Evolutionary conservation across 2,888 invertebrate species (phyloP), one percentile per base, ranked within the genome.

Genomic region (Silvanus unidentatus): DNA sequence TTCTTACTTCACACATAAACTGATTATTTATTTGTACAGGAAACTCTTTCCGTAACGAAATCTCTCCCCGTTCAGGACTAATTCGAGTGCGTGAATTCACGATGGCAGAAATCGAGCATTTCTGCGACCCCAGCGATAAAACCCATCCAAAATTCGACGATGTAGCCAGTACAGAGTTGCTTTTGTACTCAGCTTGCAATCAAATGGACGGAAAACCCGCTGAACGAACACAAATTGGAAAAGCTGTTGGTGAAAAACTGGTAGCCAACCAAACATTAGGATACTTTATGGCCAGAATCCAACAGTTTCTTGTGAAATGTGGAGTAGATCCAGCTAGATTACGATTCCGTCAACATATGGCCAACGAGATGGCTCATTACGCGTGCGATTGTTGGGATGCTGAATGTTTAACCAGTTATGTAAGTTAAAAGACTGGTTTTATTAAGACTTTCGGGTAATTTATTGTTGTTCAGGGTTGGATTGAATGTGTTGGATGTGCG

Each of bases 371-470:
- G 99, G 99, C 99, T 53, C 99, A 99, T 73, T 99, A 99, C 71
- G 99, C 99, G 6, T 88, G 92, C 71, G 99, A 99, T 69, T 99
- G 99, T 68, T 99, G 99, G 99, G 99, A 99, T 77, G 98, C 98
- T 1, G 99, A 99, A 71, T 91, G 92, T 65, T 79, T 96, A 15
- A 96, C 98, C 2, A 95, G 96, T 44, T 96, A 95, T 71, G 86
- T 83, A 73, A 77, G 78, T 73, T n/a, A n/a, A 35, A 30, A 30
- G 43, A 10, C 14, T 11, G 15, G 2, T 11, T 16, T 15, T 11
- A 13, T 13, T 37, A 13, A 6, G 13, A 6, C n/a, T 41, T 41
- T 30, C 12, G 34, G 40, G 32, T 40, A 5, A 36, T 16, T 44
- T 36, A 14, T 32, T 10, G 9, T 28, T 32, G 28, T 35, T 42